Evolutionary conservation across 1,140 invertebrate genomes (phyloP), one percentile per base, ranked within the genome.

Genomic region (Cydia fagiglandana): DNA sequence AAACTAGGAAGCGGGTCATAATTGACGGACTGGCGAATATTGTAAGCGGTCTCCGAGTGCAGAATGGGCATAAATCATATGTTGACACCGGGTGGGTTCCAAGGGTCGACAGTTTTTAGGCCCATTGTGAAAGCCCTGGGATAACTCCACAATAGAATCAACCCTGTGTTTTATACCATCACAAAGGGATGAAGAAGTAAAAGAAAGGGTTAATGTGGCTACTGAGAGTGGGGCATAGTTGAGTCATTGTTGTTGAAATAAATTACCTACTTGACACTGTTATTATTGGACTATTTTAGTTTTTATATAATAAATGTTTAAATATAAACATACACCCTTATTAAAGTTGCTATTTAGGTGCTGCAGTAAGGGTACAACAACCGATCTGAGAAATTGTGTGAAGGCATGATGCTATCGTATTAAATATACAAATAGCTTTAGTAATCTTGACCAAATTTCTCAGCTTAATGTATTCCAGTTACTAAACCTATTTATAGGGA

Each of bases 91-190:
- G 0, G 50, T 4, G n/a, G 15, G n/a, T 53, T 5, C 50, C 15
- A n/a, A 53, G 15, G 56, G 56, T 61, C 20, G 56, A 61, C 56
- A 61, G 56, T 61, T 61, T 56, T 24, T 61, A 61, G 56, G n/a
- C 10, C 20, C 56, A 24, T 24, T 61, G 56, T 61, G 56, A 24
- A 61, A 61, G 7, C n/a, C 56, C 20, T 61, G 56, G 56, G 17
- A 24, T 24, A 7, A 24, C 56, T n/a, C 20, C 56, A 61, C 56
- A 61, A 61, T 61, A 61, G 56, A 61, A 20, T 17, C 53, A 61
- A 61, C 56, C 56, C 56, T 24, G 56, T 61, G 56, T 61, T 61
- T 61, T n/a, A 61, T 24, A 61, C 9, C 9, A 20, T 24, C 20
- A 61, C n/a, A n/a, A 61, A 61, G 56, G 56, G 56, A 53, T 17